These are phyloP conservation scores for Amphipyra tragopoginis DNA, from an alignment of 2,888 invertebrate species.

Conservation along the genomic window DNA sequence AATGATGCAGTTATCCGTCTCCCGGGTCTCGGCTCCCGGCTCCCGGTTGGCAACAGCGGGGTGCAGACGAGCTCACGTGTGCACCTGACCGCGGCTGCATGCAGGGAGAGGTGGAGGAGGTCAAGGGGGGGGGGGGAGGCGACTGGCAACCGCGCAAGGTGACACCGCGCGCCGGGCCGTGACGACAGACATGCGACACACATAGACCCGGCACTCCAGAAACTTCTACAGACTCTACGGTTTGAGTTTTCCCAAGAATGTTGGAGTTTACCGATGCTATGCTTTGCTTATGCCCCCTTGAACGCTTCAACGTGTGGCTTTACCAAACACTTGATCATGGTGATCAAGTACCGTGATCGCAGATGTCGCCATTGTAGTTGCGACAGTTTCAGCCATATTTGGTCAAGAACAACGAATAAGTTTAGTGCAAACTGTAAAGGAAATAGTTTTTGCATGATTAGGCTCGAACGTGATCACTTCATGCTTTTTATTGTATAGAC, in stretches of 20 bases:
- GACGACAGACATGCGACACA: constrained; percentile 6
- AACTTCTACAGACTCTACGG: neutral
- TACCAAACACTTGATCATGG: too few species aligned
- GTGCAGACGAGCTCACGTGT: constrained; percentile 1
- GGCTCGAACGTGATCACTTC: neutral
- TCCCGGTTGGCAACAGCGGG: neutral
- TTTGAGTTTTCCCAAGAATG: too few species aligned
- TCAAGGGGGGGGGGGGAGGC: neutral
- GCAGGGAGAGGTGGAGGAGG: neutral
- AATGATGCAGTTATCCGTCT: constrained; percentile 3
- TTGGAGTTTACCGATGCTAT: too few species aligned
- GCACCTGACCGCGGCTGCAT: neutral
- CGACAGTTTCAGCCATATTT: neutral
- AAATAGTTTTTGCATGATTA: neutral
- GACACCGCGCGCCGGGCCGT: constrained; percentile 19
- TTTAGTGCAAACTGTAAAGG: neutral
- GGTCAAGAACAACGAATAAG: neutral
- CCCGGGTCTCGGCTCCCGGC: neutral
- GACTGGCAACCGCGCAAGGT: constrained; percentile 10
- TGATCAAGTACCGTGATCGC: too few species aligned
- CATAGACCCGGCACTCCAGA: constrained; percentile 3
- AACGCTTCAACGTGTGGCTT: too few species aligned
- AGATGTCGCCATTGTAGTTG: neutral
- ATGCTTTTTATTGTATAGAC: neutral
- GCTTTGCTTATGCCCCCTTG: neutral